These are phyloP conservation scores for Miniopterus natalensis DNA, from an alignment of 2,113 vertebrate genomes.

Conservation along the genomic window DNA sequence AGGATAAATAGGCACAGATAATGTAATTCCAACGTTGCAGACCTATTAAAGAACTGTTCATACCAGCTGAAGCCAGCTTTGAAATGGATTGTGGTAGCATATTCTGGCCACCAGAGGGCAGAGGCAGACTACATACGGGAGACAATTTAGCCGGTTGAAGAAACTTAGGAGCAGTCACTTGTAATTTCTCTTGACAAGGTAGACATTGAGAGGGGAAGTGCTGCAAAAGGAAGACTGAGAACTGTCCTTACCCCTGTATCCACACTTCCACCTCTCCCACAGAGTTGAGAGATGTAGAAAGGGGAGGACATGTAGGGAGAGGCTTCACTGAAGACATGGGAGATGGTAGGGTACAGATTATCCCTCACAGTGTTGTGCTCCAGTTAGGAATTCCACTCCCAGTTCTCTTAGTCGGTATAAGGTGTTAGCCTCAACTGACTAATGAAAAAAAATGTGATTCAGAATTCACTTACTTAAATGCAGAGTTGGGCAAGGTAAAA, in stretches of 20 bases:
- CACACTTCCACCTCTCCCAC: neutral
- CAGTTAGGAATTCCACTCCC: neutral
- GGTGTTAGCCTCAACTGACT: neutral
- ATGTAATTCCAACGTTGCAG: constrained; percentile 12
- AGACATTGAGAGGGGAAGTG: neutral
- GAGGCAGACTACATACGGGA: neutral
- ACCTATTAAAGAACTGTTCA: neutral
- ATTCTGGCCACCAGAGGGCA: constrained; percentile 56
- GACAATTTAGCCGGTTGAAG: neutral
- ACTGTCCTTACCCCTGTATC: neutral
- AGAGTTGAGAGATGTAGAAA: neutral
- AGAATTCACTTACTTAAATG: neutral
- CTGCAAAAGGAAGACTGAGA: neutral
- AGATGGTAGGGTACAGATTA: too few relatives aligned
- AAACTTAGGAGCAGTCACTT: neutral
- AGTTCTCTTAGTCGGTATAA: neutral
- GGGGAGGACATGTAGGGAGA: neutral
- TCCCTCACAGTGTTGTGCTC: neutral
- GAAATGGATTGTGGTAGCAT: constrained; percentile 28
- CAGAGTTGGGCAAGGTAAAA: neutral
- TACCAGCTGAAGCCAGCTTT: neutral
- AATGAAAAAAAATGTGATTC: neutral
- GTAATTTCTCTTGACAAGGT: neutral
- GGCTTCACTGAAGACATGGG: neutral
- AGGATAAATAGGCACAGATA: neutral